Base-by-base conservation (phyloP, 1,140 invertebrate species). In the Lepeophtheirus salmonis region DNA sequence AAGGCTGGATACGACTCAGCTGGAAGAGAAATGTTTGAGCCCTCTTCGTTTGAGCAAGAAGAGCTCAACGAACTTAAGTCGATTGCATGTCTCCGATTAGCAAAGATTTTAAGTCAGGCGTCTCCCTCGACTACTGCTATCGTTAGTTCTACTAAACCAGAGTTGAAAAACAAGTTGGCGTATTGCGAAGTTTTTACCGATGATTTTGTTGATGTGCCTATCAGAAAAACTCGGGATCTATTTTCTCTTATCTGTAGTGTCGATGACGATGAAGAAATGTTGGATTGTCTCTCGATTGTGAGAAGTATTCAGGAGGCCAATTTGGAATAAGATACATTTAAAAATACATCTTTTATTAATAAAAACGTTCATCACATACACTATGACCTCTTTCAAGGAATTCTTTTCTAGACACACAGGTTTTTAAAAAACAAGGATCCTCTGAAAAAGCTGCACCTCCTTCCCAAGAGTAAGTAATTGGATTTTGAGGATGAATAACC, bases 301-400 rank as follows among this genome's bases (percentile, higher is more conserved):
- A 6, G 30, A 41, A 41, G 30, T n/a, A 41, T 41, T 41, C 30
- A 41, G 30, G 30, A 41, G 6, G 30, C 30, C 6, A n/a, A 41
- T 10, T 41, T 41, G n/a, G 30, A 41, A n/a, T 41, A 41, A 41
- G n/a, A 41, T n/a, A 41, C 30, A n/a, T 10, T n/a, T 6, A 41
- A n/a, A n/a, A 10, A 6, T 41, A 10, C 6, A 41, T n/a, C 6
- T 41, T 41, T 41, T 10, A 10, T 41, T 41, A 41, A 67, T 83
- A 81, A 71, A 84, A 85, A 67, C 78, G 75, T 65, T 83, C 80
- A 64, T 76, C 75, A 65, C 81, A 82, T 12, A 81, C 67, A 12
- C 72, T 69, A 61, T 80, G 77, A 16, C 89, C 89, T 67, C 83
- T 77, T 70, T 94, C 88, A 56, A 92, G 86, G 71, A 89, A 96